A percentile compares a stretch with the other conserved stretches of the same genome.
phyloP scores from a whole-genome alignment of 2,113 vertebrate species.

The Microtus richardsoni region DNA sequence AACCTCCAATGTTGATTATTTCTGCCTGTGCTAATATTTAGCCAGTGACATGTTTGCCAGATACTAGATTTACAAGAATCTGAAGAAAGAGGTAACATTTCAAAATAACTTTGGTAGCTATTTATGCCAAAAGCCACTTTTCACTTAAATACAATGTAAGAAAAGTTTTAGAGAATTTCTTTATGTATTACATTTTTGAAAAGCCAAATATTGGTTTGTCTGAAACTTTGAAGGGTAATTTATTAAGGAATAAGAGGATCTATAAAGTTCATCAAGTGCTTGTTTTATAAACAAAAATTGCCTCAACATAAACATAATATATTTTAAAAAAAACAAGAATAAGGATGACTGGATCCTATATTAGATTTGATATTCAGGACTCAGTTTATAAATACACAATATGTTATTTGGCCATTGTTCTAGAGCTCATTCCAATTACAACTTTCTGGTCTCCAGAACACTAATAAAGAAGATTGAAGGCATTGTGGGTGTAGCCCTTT shows the following conservation, averaged over 20 bases:
- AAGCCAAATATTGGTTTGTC: conserved; percentile 46
- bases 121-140: conserved; percentile 43
- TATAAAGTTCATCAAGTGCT: conserved; percentile 7
- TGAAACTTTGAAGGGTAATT: conserved; percentile 48
- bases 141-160: conserved; percentile 15
- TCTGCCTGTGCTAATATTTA: conserved; percentile 50
- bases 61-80: conserved; percentile 25
- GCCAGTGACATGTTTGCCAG: conserved; percentile 31
- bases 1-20: conserved; percentile 13
- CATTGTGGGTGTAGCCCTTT: neutral
- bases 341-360: neutral
- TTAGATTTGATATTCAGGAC: neutral
- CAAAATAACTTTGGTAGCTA: conserved; percentile 42
- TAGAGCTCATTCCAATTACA: conserved; percentile 12
- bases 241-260: conserved; percentile 36
- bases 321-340: neutral
- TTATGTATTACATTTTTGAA: conserved; percentile 44
- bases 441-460: neutral
- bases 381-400: neutral
- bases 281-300: conserved; percentile 18
- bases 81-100: conserved; percentile 45
- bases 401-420: neutral
- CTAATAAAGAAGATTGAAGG: neutral
- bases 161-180: conserved; percentile 31
- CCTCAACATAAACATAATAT: neutral